Conservation (phyloP, 2,113 vertebrate genomes). For the Himantopus leucocephalus region DNA sequence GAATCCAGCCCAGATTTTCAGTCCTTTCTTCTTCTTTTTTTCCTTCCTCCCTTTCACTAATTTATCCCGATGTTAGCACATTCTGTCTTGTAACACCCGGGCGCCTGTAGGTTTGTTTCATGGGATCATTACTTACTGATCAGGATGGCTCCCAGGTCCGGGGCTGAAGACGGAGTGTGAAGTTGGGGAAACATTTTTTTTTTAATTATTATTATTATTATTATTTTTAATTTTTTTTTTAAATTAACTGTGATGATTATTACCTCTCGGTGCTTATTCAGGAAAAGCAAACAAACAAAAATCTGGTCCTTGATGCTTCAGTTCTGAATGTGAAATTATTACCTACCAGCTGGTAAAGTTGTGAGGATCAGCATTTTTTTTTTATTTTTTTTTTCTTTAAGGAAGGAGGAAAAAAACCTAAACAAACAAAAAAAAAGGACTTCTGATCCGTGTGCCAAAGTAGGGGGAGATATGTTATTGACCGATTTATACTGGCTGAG, state of each 20-base stretch:
- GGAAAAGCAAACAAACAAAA: constrained; percentile 66
- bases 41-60: too few relatives aligned
- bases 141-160: too few relatives aligned
- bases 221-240: not conserved
- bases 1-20: too few relatives aligned
- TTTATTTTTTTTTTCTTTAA: not conserved
- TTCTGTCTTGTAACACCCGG: too few relatives aligned
- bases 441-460: constrained; percentile 75
- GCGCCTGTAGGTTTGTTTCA: too few relatives aligned
- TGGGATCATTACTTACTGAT: too few relatives aligned
- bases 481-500: constrained; percentile 78
- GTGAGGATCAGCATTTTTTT: constrained; percentile 65
- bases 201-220: not conserved
- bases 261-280: constrained; percentile 74
- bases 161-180: too few relatives aligned
- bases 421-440: constrained; percentile 72
- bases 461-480: constrained; percentile 75
- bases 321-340: constrained; percentile 79
- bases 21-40: too few relatives aligned
- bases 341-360: constrained; percentile 75
- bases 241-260: constrained; percentile 37
- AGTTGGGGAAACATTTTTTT: constrained; percentile 72
- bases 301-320: constrained; percentile 70
- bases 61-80: too few relatives aligned
- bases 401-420: constrained; percentile 29